Evolutionary conservation across 1,140 invertebrate genomes (phyloP).

Genomic region (Carposina sasakii): DNA sequence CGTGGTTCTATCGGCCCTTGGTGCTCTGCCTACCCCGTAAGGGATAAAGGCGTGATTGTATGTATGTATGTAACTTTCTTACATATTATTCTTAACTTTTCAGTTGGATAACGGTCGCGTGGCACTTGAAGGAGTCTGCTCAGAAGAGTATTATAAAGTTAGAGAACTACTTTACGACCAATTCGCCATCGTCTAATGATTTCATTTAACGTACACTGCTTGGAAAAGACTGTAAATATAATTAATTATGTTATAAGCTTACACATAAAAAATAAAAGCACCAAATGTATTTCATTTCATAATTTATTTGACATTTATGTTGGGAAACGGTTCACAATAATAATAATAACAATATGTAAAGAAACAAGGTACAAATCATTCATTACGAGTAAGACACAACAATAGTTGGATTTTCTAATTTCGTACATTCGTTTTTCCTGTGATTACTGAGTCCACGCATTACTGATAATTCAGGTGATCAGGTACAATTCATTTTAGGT

Average conservation of each 20-base stretch:
- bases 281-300: constrained; percentile 34
- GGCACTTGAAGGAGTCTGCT: constrained; percentile 93
- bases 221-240: constrained; percentile 21
- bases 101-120: constrained; percentile 93
- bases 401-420: constrained; percentile 18
- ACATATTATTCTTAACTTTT: constrained; percentile 35
- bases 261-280: constrained; percentile 17
- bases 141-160: constrained; percentile 96
- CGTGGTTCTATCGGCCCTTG: too few relatives aligned
- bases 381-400: constrained; percentile 47
- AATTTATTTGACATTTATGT: constrained; percentile 51
- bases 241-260: constrained; percentile 12
- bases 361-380: constrained; percentile 48
- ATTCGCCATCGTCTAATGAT: constrained; percentile 95
- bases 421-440: constrained; percentile 16
- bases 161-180: constrained; percentile 95
- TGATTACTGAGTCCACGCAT: constrained; percentile 17
- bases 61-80: not conserved
- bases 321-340: constrained; percentile 45
- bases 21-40: too few relatives aligned
- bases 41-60: too few relatives aligned
- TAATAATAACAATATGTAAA: constrained; percentile 48
- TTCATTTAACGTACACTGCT: too few relatives aligned
- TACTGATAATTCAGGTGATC: not conserved
- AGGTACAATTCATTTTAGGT: not conserved